phyloP scores from a whole-genome alignment of 2,113 vertebrate species.

The Ceuthmochares aereus region DNA sequence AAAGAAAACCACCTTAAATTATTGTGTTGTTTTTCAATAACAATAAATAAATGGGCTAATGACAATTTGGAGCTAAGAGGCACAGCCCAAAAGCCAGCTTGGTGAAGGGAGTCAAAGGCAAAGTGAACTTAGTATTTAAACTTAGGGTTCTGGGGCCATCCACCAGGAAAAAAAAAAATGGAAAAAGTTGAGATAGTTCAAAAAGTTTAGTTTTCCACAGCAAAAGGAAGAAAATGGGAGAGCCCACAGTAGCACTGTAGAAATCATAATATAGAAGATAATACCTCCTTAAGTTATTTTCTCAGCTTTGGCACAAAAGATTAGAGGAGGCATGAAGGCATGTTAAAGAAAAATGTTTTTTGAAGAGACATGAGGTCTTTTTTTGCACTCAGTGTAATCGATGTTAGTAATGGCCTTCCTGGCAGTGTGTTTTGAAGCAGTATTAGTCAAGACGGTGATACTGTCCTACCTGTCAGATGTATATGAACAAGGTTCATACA shows the following conservation, averaged over 20 bases:
- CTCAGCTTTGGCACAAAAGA: constrained; percentile 58
- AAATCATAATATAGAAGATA: constrained; percentile 64
- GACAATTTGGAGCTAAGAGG: neutral
- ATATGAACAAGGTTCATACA: constrained; percentile 30
- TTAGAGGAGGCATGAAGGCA: constrained; percentile 47
- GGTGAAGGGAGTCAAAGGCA: neutral
- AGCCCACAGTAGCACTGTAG: constrained; percentile 7
- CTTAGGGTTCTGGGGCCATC: neutral
- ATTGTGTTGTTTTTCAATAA: neutral
- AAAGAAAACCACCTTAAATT: neutral
- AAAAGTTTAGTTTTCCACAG: constrained; percentile 46
- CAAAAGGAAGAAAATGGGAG: constrained; percentile 52
- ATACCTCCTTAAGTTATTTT: constrained; percentile 53
- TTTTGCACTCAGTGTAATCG: constrained; percentile 62
- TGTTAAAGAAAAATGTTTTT: constrained; percentile 69
- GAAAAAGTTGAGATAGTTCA: neutral
- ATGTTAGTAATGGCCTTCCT: constrained; percentile 61
- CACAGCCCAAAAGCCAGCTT: neutral
- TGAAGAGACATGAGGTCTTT: constrained; percentile 41
- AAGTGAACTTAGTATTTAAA: neutral
- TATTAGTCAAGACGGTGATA: constrained; percentile 54
- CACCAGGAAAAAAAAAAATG: neutral
- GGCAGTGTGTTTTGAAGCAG: constrained; percentile 55
- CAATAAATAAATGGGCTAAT: neutral
- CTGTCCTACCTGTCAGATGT: constrained; percentile 44